phyloP scores from a whole-genome alignment of 2,888 invertebrate genomes.

The Scaptomyza polygonia region DNA sequence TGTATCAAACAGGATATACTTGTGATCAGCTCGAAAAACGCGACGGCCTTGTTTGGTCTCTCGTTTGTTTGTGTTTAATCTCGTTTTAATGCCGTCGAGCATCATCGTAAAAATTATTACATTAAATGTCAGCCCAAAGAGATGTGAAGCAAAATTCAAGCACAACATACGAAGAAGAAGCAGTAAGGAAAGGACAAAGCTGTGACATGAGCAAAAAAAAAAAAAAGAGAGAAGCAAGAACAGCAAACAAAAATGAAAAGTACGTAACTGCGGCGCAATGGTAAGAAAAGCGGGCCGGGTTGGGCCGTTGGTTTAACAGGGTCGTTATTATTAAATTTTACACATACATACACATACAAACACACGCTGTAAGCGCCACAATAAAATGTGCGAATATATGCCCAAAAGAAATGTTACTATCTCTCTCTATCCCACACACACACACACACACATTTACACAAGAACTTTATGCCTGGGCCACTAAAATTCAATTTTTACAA shows the following conservation, averaged over 20 bases:
- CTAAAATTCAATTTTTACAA: slow-evolving; percentile 79
- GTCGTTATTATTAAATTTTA: slow-evolving; percentile 79
- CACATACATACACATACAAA: slow-evolving; percentile 40
- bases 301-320: slow-evolving; percentile 65
- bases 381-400: slow-evolving; percentile 72
- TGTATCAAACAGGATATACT: slow-evolving; percentile 62
- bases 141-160: slow-evolving; percentile 39
- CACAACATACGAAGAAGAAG: slow-evolving; percentile 23
- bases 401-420: slow-evolving; percentile 60
- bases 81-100: slow-evolving; percentile 78
- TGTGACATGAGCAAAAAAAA: slow-evolving; percentile 17
- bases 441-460: slow-evolving; percentile 10
- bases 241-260: slow-evolving; percentile 32
- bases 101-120: slow-evolving; percentile 79
- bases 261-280: slow-evolving; percentile 27
- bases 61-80: slow-evolving; percentile 78
- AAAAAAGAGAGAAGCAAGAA: slow-evolving; percentile 8
- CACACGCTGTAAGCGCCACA: slow-evolving; percentile 36
- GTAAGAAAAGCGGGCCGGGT: slow-evolving; percentile 39
- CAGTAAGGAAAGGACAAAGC: slow-evolving; percentile 16
- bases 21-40: slow-evolving; percentile 2
- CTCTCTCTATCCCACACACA: slow-evolving; percentile 24
- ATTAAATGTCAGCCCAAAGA: slow-evolving; percentile 75
- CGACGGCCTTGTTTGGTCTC: slow-evolving; percentile 4
- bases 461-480: slow-evolving; percentile 58